Conservation (phyloP, 2,888 invertebrate genomes). For the Caenorhabditis becei region DNA sequence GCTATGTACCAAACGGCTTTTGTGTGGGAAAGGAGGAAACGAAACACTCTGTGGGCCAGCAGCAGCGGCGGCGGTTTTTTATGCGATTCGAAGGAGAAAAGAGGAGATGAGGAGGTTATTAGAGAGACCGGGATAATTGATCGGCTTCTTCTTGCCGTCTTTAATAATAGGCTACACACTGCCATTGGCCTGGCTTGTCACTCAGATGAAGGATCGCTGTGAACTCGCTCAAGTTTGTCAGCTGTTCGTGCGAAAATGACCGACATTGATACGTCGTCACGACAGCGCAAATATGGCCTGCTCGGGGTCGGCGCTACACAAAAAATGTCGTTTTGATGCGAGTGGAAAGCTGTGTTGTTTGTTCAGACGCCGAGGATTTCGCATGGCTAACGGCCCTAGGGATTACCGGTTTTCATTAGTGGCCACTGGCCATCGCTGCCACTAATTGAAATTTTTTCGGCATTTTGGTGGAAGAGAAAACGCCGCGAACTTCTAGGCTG, state of each 20-base stretch:
- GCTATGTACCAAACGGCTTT: conserved; percentile 58
- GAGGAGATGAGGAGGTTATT: conserved; percentile 31
- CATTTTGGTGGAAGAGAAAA: conserved; percentile 22
- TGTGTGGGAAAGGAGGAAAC: conserved; percentile 11
- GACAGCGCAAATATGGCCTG: conserved; percentile 51
- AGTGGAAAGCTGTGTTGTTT: conserved; percentile 32
- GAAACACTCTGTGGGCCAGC: conserved; percentile 30
- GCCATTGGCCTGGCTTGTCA: not conserved
- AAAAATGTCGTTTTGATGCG: conserved; percentile 32
- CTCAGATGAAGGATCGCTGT: not conserved
- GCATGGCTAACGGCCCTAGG: conserved; percentile 30
- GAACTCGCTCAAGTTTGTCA: conserved; percentile 20
- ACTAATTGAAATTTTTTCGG: conserved; percentile 18
- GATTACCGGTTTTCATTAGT: conserved; percentile 42
- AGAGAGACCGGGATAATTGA: conserved; percentile 31
- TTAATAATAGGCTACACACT: not conserved
- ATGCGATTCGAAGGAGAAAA: conserved; percentile 26
- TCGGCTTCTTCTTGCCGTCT: conserved; percentile 14
- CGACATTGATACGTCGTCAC: conserved; percentile 48
- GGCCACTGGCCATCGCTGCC: not conserved
- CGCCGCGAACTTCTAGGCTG: conserved; percentile 6
- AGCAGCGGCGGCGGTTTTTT: conserved; percentile 40
- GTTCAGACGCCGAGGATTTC: conserved; percentile 22
- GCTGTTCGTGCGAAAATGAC: conserved; percentile 35
- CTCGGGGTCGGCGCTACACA: not conserved